phyloP scores from a whole-genome alignment of 1,140 invertebrate species.

The Drosophila simulans region DNA sequence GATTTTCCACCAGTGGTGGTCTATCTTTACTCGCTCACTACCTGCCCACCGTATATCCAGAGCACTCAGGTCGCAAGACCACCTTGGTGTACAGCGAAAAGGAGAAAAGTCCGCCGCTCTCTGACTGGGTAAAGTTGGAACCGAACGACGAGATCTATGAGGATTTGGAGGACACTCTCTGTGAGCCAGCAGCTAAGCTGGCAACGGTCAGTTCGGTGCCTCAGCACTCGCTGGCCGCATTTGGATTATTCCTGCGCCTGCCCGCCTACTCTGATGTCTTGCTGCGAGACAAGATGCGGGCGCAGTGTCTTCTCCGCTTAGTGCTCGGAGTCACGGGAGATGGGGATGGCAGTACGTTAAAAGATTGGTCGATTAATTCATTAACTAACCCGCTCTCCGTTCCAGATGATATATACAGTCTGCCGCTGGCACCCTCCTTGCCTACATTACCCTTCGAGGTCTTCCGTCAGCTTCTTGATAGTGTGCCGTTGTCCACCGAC shows the following conservation, averaged over 20 bases:
- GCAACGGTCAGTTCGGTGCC: slow-evolving; percentile 87
- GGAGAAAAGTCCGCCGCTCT: slow-evolving; percentile 86
- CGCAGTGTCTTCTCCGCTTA: slow-evolving; percentile 93
- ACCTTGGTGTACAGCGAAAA: slow-evolving; percentile 82
- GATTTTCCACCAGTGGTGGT: slow-evolving; percentile 94
- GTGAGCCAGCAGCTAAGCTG: slow-evolving; percentile 73
- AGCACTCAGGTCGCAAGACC: slow-evolving; percentile 85
- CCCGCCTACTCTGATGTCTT: slow-evolving; percentile 95
- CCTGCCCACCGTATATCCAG: slow-evolving; percentile 93
- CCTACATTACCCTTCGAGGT: slow-evolving; percentile 96
- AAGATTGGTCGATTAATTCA: neutral
- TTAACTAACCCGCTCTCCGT: neutral
- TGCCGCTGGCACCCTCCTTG: slow-evolving; percentile 90
- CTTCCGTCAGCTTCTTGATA: slow-evolving; percentile 91
- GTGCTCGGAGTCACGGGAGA: slow-evolving; percentile 95
- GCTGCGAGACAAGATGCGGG: slow-evolving; percentile 92
- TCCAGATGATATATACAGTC: slow-evolving; percentile 90
- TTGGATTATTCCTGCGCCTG: slow-evolving; percentile 93
- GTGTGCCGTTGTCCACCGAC: slow-evolving; percentile 91
- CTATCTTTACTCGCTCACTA: slow-evolving; percentile 94
- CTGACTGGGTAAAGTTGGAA: slow-evolving; percentile 93
- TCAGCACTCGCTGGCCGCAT: slow-evolving; percentile 94
- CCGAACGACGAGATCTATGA: slow-evolving; percentile 90
- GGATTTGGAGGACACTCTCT: slow-evolving; percentile 86
- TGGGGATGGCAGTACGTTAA: slow-evolving; percentile 91